Conservation (phyloP, 2,797 vertebrate genomes). For the Cossypha polioptera region DNA sequence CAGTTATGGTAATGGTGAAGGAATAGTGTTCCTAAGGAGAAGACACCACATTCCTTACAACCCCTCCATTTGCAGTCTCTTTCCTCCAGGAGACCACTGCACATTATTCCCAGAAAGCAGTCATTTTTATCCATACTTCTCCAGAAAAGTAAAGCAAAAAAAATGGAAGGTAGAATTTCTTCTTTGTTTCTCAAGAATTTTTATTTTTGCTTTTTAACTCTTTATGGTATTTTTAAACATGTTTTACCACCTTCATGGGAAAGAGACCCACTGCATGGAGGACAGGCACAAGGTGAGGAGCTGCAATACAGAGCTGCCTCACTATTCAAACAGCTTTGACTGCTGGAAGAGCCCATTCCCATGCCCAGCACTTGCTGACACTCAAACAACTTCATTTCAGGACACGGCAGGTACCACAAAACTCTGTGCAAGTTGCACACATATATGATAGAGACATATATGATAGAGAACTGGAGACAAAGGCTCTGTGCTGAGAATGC, state of each 20-base stretch:
- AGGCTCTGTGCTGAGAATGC: neutral
- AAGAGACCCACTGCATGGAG: neutral
- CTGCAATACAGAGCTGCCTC: neutral
- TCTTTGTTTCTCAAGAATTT: neutral
- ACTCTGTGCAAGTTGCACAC: accelerated
- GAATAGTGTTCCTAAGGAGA: neutral
- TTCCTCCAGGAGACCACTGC: neutral
- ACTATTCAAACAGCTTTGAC: neutral
- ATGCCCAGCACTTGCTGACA: neutral
- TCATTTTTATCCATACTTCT: neutral
- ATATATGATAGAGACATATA: neutral
- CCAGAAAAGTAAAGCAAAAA: neutral
- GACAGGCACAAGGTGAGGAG: neutral
- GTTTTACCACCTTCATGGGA: neutral
- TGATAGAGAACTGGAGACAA: neutral
- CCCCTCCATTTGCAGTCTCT: neutral
- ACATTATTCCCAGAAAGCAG: neutral
- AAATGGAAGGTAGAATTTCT: neutral
- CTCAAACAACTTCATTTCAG: neutral
- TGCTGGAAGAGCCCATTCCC: neutral
- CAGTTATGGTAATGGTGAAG: neutral
- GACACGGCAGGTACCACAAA: neutral
- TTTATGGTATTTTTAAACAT: neutral
- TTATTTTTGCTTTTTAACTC: neutral
- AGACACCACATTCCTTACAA: neutral